Conservation (phyloP, 2,113 vertebrate species). For the Plecotus auritus region DNA sequence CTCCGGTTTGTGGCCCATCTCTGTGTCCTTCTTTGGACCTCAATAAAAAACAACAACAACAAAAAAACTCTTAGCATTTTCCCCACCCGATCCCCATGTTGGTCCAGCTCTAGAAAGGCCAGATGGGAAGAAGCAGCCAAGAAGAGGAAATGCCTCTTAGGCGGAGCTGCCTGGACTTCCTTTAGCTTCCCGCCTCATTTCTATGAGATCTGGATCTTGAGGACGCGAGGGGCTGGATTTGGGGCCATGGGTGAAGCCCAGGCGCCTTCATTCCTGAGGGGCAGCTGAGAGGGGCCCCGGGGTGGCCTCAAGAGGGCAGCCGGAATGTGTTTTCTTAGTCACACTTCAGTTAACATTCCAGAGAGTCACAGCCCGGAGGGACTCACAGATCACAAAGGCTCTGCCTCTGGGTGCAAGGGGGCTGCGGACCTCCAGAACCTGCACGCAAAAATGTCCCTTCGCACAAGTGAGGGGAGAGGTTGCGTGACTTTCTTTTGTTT, state of each 20-base stretch:
- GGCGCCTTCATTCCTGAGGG: neutral
- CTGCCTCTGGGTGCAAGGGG: neutral
- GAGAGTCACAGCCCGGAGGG: neutral
- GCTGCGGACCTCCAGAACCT: neutral
- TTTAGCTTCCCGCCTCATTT: neutral
- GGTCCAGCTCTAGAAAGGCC: neutral
- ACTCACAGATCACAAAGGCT: neutral
- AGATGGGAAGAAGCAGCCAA: neutral
- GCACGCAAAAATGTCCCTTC: neutral
- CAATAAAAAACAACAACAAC: neutral
- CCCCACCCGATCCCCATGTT: neutral
- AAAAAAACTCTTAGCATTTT: neutral
- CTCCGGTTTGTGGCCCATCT: neutral
- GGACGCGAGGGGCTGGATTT: neutral
- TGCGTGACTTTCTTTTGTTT: neutral
- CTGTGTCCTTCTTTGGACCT: neutral
- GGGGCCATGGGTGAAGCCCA: neutral
- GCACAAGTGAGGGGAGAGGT: rapidly evolving
- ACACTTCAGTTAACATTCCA: slow-evolving; percentile 23
- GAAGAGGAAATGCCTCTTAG: neutral
- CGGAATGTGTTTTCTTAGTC: slow-evolving; percentile 14
- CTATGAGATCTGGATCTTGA: neutral
- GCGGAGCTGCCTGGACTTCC: neutral
- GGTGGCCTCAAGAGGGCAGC: neutral
- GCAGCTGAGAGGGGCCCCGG: neutral